Evolutionary conservation across 2,888 invertebrate species (phyloP).

Genomic region (Acanthopleura granulata): DNA sequence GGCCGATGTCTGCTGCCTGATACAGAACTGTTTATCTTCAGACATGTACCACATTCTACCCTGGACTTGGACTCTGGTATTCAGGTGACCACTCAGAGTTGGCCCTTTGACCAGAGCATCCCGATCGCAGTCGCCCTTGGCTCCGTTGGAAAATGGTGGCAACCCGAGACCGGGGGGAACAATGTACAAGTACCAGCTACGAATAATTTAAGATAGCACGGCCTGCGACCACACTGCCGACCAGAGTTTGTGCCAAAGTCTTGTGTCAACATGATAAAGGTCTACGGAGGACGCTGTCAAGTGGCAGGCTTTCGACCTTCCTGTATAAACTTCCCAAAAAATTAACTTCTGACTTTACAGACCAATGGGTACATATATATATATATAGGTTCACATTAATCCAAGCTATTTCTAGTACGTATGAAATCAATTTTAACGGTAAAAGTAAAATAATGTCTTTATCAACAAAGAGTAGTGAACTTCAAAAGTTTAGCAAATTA

Average conservation of each 20-base stretch:
- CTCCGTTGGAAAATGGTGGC: not conserved
- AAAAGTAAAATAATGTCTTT: too few species aligned
- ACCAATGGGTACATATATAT: too few species aligned
- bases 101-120: not conserved
- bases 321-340: not conserved
- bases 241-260: conserved; percentile 5
- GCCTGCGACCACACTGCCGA: not conserved
- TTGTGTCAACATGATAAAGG: conserved; percentile 19
- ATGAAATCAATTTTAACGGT: too few species aligned
- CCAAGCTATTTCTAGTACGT: too few species aligned
- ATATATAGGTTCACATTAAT: too few species aligned
- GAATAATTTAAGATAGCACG: not conserved
- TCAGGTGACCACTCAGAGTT: not conserved
- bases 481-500: too few species aligned
- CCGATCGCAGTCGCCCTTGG: not conserved
- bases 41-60: too few species aligned
- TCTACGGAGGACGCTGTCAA: not conserved
- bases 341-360: not conserved
- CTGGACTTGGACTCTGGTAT: too few species aligned
- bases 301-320: not conserved
- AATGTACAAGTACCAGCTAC: conserved; percentile 6
- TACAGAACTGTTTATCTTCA: too few species aligned
- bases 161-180: not conserved
- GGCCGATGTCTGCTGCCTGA: too few species aligned
- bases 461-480: too few species aligned